Conservation (phyloP, 2,113 vertebrate genomes). For the Melanocharis versteri region DNA sequence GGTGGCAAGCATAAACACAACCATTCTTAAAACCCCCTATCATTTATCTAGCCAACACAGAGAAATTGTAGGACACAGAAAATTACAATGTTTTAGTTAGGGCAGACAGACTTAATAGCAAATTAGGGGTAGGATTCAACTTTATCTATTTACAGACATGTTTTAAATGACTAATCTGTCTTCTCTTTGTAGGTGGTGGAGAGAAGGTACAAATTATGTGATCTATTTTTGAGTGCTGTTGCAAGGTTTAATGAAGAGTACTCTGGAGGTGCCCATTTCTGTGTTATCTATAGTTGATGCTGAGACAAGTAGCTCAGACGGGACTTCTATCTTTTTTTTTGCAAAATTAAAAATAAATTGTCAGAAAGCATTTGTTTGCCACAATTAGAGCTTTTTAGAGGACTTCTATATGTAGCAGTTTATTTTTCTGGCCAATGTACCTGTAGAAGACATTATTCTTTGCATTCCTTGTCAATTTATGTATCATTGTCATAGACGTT, state of each 20-base stretch:
- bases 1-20: neutral
- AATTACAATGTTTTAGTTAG: neutral
- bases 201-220: neutral
- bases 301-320: neutral
- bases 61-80: neutral
- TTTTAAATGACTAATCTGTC: neutral
- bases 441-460: neutral
- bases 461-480: neutral
- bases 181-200: neutral
- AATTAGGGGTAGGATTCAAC: neutral
- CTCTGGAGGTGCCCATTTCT: neutral
- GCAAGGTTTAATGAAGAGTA: neutral
- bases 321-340: neutral
- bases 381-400: neutral
- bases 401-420: neutral
- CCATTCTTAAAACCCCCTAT: neutral
- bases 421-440: neutral
- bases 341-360: neutral
- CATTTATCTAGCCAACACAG: neutral
- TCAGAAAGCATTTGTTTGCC: neutral
- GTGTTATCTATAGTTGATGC: neutral
- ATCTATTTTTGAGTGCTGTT: neutral
- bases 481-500: rapidly evolving
- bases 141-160: neutral
- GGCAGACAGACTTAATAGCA: neutral